phyloP scores from a whole-genome alignment of 2,113 vertebrate species.

The Phyllostomus discolor region DNA sequence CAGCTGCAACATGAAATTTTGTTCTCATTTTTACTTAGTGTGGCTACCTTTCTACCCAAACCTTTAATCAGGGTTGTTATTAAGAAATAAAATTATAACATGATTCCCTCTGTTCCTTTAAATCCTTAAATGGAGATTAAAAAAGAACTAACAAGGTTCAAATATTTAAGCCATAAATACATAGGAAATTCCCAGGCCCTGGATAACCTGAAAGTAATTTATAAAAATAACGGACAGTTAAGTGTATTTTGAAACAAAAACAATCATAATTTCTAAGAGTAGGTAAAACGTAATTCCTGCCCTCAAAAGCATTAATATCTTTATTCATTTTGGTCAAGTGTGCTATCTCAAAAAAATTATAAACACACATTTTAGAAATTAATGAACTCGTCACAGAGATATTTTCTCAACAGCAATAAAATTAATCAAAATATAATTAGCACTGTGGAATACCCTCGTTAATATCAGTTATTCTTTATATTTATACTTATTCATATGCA shows the following conservation, averaged over 20 bases:
- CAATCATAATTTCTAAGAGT: neutral
- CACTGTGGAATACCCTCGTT: neutral
- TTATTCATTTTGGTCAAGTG: neutral
- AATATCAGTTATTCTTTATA: neutral
- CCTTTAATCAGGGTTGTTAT: neutral
- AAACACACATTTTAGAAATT: conserved; percentile 6
- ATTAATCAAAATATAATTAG: neutral
- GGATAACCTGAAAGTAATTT: neutral
- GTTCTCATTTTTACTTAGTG: neutral
- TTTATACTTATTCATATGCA: neutral
- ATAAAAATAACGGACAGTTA: neutral
- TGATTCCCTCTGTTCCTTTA: neutral
- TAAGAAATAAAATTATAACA: conserved; percentile 20
- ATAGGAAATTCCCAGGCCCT: neutral
- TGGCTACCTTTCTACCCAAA: neutral
- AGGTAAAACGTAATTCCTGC: neutral
- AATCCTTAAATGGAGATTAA: neutral
- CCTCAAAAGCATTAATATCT: neutral
- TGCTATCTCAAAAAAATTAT: neutral
- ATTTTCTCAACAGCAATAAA: conserved; percentile 20
- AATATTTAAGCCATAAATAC: conserved; percentile 14
- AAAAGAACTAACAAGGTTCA: neutral
- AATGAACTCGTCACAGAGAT: neutral
- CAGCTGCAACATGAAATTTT: neutral
- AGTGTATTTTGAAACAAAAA: neutral